A percentile compares a stretch with the other conserved stretches of the same genome.
Conservation (phyloP, 92 coral and sea anemone species). For the Montipora capitata region DNA sequence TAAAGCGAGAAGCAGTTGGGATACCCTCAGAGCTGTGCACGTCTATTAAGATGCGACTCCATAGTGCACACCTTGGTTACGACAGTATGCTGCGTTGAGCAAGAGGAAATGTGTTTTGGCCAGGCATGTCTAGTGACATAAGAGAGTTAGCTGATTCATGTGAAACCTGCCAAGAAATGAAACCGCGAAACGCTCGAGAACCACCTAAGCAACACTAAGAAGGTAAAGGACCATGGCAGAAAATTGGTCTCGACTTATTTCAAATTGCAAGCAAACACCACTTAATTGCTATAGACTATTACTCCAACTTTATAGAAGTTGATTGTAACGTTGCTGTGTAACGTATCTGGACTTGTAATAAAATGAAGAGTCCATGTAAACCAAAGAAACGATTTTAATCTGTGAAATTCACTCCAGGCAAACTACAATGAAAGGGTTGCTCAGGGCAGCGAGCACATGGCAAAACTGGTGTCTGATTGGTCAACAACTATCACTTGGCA, state of each 20-base stretch:
- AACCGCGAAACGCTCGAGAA: constrained; percentile 50
- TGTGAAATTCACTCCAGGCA: too few relatives aligned
- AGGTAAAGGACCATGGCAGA: constrained; percentile 57
- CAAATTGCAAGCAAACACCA: constrained; percentile 49
- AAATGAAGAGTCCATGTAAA: too few relatives aligned
- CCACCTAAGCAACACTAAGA: constrained; percentile 55
- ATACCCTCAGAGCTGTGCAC: constrained; percentile 40
- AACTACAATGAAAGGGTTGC: too few relatives aligned
- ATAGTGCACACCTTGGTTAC: constrained; percentile 43
- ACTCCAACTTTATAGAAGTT: constrained; percentile 40
- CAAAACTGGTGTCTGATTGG: too few relatives aligned
- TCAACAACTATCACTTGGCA: too few relatives aligned
- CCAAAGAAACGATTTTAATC: too few relatives aligned
- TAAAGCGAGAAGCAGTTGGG: constrained; percentile 55
- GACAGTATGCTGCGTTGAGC: constrained; percentile 52
- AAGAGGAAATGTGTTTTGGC: constrained; percentile 60
- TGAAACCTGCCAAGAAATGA: constrained; percentile 41
- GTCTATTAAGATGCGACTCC: constrained; percentile 41
- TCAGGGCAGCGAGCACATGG: too few relatives aligned
- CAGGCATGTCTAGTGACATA: constrained; percentile 56
- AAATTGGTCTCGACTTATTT: constrained; percentile 55
- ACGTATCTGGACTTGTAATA: too few relatives aligned
- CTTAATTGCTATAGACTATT: constrained; percentile 35
- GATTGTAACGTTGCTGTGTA: neutral
- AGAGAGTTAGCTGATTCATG: constrained; percentile 51